Conservation (phyloP, 1,140 invertebrate genomes). For the Drosophila chauvacae region DNA sequence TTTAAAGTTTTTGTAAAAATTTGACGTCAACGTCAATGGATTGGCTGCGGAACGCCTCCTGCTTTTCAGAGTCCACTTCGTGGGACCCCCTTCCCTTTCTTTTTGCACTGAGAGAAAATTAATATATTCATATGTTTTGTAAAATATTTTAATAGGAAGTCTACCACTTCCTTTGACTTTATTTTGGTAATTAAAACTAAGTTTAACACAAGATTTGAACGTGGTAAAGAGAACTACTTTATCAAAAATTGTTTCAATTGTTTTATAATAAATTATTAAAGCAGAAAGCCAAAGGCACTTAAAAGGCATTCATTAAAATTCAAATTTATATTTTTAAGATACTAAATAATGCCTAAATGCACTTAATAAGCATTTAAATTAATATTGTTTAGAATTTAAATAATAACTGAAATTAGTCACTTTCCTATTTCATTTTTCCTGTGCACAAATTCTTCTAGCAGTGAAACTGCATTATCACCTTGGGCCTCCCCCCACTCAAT, state of each 20-base stretch:
- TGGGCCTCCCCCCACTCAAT: slow-evolving; percentile 58
- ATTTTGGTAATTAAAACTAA: too few species aligned
- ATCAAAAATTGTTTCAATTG: neutral
- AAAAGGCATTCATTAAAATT: neutral
- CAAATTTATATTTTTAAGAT: neutral
- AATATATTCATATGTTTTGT: neutral
- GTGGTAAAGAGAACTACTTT: neutral
- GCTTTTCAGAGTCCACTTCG: slow-evolving; percentile 4
- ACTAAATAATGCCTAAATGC: neutral
- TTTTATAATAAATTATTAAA: neutral
- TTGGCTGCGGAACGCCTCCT: slow-evolving; percentile 33
- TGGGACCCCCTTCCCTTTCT: slow-evolving; percentile 11
- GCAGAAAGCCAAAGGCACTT: neutral
- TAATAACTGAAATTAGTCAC: too few species aligned
- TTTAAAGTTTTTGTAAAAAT: slow-evolving; percentile 70
- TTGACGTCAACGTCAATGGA: slow-evolving; percentile 56
- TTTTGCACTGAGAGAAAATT: slow-evolving; percentile 3
- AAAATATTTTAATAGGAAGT: neutral
- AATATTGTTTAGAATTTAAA: too few species aligned
- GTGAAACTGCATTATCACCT: slow-evolving; percentile 79
- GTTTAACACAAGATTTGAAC: neutral
- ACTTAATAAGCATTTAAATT: too few species aligned
- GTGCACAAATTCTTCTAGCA: slow-evolving; percentile 26
- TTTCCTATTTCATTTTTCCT: slow-evolving; percentile 11
- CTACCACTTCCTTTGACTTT: neutral